Conservation (phyloP, 2,888 invertebrate species). For the Reticulitermes lucifugus region DNA sequence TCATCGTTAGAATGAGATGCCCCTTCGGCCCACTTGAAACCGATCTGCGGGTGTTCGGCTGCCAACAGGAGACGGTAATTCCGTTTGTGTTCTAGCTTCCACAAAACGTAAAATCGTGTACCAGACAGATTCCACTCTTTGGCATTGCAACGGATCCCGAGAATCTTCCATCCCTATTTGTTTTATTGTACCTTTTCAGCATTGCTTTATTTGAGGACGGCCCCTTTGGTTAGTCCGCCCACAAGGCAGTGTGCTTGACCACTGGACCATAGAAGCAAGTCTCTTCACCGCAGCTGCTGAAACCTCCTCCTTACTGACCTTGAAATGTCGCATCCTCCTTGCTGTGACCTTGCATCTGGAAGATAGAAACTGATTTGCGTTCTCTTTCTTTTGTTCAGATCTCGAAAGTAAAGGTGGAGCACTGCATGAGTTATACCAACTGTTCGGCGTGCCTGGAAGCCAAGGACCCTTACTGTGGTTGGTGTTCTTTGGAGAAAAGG, state of each 20-base stretch:
- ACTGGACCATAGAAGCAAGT: too few species aligned
- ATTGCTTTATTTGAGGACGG: too few species aligned
- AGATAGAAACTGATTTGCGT: neutral
- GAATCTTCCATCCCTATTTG: too few species aligned
- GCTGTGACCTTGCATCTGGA: neutral
- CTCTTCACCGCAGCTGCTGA: too few species aligned
- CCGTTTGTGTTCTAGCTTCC: neutral
- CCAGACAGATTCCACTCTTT: slow-evolving; percentile 10
- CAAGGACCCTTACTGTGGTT: slow-evolving; percentile 93
- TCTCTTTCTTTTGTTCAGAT: slow-evolving; percentile 66
- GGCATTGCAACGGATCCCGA: too few species aligned
- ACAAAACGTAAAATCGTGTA: neutral
- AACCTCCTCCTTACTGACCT: too few species aligned
- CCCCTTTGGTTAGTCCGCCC: too few species aligned
- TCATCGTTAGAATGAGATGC: too few species aligned
- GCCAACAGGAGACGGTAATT: neutral
- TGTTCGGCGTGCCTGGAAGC: slow-evolving; percentile 91
- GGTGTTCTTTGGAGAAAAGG: slow-evolving; percentile 93
- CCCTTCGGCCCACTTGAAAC: too few species aligned
- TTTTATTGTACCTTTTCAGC: too few species aligned
- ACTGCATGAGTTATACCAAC: slow-evolving; percentile 86
- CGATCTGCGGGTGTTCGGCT: too few species aligned
- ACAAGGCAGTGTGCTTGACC: too few species aligned
- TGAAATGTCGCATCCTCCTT: neutral
- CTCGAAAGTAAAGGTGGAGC: slow-evolving; percentile 84